A percentile compares a stretch with the other conserved stretches of the same genome.
Conservation (phyloP, 2,888 invertebrate species). For the Orthosia incerta region DNA sequence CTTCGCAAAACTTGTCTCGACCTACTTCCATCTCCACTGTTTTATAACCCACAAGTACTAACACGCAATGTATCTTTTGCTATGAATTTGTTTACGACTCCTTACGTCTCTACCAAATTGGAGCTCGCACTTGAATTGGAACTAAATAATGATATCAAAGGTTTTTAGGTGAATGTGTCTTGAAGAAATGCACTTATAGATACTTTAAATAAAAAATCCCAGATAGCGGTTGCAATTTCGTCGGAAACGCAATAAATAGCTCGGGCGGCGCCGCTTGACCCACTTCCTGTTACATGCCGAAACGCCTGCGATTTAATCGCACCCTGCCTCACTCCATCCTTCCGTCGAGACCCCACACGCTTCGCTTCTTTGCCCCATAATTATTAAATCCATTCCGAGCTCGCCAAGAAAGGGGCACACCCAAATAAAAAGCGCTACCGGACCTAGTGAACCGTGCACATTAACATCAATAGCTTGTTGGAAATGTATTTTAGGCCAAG, state of each 20-base stretch:
- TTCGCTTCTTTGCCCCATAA: slow-evolving; percentile 87
- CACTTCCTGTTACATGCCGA: slow-evolving; percentile 90
- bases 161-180: slow-evolving; percentile 34
- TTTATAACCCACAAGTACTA: slow-evolving; percentile 41
- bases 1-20: slow-evolving; percentile 67
- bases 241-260: slow-evolving; percentile 89
- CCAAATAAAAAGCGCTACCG: slow-evolving; percentile 72
- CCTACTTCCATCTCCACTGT: slow-evolving; percentile 56
- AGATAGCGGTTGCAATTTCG: slow-evolving; percentile 85
- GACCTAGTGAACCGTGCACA: slow-evolving; percentile 65
- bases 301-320: slow-evolving; percentile 90
- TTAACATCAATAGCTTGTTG: slow-evolving; percentile 63
- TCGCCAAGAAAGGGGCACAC: slow-evolving; percentile 82
- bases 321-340: slow-evolving; percentile 85
- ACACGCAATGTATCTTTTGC: slow-evolving; percentile 28
- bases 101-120: slow-evolving; percentile 11
- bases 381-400: slow-evolving; percentile 87
- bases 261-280: slow-evolving; percentile 88
- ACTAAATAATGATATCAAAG: slow-evolving; percentile 35
- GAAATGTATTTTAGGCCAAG: slow-evolving; percentile 51
- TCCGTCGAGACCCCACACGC: slow-evolving; percentile 86
- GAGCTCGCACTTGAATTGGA: slow-evolving; percentile 1
- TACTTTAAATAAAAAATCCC: slow-evolving; percentile 70
- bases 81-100: slow-evolving; percentile 29
- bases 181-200: slow-evolving; percentile 59